phyloP scores from a whole-genome alignment of 2,113 vertebrate species.

The Dendropsophus ebraccatus region DNA sequence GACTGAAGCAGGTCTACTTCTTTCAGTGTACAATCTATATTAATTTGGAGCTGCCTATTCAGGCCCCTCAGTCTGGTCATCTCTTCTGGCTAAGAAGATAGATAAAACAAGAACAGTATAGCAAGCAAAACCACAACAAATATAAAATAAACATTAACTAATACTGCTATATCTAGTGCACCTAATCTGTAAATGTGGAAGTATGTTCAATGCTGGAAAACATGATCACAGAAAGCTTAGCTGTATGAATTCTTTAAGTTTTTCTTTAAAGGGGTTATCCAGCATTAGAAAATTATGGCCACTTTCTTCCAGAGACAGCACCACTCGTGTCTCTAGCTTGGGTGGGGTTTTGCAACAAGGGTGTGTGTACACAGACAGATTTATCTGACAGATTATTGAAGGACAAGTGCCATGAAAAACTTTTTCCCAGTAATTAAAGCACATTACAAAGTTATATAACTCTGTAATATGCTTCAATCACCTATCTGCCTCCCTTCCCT shows the following conservation, averaged over 20 bases:
- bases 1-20: conserved; percentile 96
- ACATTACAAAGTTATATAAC: too few relatives aligned
- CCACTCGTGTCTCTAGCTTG: too few relatives aligned
- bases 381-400: too few relatives aligned
- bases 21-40: conserved; percentile 98
- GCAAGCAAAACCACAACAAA: not conserved
- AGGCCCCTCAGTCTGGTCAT: conserved; percentile 94
- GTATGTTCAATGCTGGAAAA: not conserved
- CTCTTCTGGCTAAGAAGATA: conserved; percentile 88
- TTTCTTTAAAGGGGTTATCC: not conserved
- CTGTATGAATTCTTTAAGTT: not conserved
- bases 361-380: too few relatives aligned
- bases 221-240: not conserved
- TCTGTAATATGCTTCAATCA: too few relatives aligned
- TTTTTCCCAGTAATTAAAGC: too few relatives aligned
- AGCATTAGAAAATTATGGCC: too few relatives aligned
- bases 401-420: too few relatives aligned
- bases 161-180: conserved; percentile 9
- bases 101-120: not conserved
- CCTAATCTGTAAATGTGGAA: not conserved
- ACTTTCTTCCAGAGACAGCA: too few relatives aligned
- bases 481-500: too few relatives aligned
- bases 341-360: too few relatives aligned
- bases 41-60: conserved; percentile 97
- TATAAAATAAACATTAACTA: not conserved